Base-by-base conservation (phyloP, 2,797 vertebrate species). In the Pterois miles region DNA sequence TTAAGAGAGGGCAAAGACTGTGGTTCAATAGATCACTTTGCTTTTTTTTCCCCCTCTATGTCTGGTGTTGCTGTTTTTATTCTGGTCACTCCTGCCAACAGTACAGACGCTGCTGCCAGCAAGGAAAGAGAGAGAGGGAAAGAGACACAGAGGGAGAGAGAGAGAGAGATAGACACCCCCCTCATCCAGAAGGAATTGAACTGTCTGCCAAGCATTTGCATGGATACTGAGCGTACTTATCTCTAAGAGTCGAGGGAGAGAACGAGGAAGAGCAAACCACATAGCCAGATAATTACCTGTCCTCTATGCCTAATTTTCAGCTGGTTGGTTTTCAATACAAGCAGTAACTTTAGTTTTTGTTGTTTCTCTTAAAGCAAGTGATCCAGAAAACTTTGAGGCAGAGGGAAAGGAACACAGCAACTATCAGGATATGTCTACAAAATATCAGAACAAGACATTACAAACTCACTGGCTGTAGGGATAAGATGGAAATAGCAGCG, bases 1-100 rank as follows among this genome's bases (percentile, higher is more conserved):
- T 96, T 95, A 96, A 86, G 92, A 90, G 93, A 96, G 95, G 95
- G 94, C 90, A 95, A 90, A 91, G 89, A 90, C 93, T 85, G 71
- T 86, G 80, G 81, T 94, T 96, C 94, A 94, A 85, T 95, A 90
- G 95, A 94, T 95, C 94, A 93, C 94, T 93, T 91, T 88, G 89
- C 92, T 94, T 93, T 92, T 95, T 33, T 93, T 94, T 93, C 86
- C 93, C 93, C 91, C 90, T 85, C 91, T 90, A 89, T 90, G 92
- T 95, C 94, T 95, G 95, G 93, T 90, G 91, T 92, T 91, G 89
- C 94, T 95, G 94, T 96, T 96, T 96, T 96, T 96, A 95, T 96
- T 96, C 94, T 95, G 94, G 94, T 96, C 95, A 94, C 93, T 95
- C 91, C 94, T 97, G 97, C 97, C 96, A 97, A 95, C 93, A 96